Conservation (phyloP, 1,140 invertebrate species). For the Hyphantria cunea region DNA sequence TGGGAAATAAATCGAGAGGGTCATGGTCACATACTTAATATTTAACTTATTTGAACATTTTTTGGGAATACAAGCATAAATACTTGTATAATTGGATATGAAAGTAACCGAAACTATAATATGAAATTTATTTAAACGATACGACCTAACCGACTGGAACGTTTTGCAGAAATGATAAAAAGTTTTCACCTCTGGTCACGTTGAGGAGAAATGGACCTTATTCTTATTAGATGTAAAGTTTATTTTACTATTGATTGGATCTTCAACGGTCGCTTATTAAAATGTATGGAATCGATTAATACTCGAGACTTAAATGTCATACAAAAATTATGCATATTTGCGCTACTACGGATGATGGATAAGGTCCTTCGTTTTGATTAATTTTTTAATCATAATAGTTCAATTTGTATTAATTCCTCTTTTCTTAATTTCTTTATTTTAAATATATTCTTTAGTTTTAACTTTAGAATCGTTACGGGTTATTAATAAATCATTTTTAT, state of each 20-base stretch:
- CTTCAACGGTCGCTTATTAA: constrained; percentile 39
- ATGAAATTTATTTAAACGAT: constrained; percentile 3
- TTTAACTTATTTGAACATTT: too few relatives aligned
- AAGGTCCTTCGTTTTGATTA: constrained; percentile 18
- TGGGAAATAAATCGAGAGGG: too few relatives aligned
- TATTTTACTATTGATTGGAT: constrained; percentile 22
- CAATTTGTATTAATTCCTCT: constrained; percentile 8
- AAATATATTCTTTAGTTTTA: background rate
- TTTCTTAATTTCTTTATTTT: background rate
- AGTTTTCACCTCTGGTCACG: constrained; percentile 6
- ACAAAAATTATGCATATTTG: constrained; percentile 47
- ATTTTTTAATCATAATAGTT: too few relatives aligned
- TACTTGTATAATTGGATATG: too few relatives aligned
- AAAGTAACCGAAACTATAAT: too few relatives aligned
- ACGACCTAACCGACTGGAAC: background rate
- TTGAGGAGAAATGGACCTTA: constrained; percentile 13
- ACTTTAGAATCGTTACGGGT: background rate
- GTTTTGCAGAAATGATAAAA: constrained; percentile 25
- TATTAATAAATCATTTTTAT: background rate
- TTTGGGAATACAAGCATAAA: too few relatives aligned
- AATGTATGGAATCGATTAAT: constrained; percentile 55
- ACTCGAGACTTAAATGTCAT: constrained; percentile 51
- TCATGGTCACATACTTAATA: too few relatives aligned
- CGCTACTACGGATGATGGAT: constrained; percentile 20
- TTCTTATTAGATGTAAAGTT: constrained; percentile 9